Conservation (phyloP, 2,797 vertebrate genomes). For the Uromys caudimaculatus region DNA sequence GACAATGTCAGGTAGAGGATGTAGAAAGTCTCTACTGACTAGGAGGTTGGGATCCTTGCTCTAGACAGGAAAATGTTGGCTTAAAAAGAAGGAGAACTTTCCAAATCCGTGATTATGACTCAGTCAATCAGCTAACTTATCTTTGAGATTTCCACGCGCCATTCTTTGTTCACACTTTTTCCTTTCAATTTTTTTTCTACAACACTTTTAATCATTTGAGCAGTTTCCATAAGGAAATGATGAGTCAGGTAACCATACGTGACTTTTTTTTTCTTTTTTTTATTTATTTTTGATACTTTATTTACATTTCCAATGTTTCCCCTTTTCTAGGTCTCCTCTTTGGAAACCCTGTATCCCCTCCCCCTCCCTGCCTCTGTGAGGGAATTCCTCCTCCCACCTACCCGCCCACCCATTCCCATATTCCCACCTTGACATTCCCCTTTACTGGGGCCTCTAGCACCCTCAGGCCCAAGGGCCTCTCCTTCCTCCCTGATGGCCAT, state of each 20-base stretch:
- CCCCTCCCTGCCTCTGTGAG: too few relatives aligned
- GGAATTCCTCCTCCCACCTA: too few relatives aligned
- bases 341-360: too few relatives aligned
- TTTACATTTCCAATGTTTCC: too few relatives aligned
- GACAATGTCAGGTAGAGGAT: background rate
- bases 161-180: background rate
- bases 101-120: background rate
- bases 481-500: too few relatives aligned
- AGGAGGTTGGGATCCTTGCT: background rate
- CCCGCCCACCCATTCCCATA: too few relatives aligned
- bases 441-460: too few relatives aligned
- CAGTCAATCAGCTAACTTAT: background rate
- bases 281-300: too few relatives aligned
- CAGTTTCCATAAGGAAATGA: background rate
- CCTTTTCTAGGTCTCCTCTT: too few relatives aligned
- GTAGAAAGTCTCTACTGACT: background rate
- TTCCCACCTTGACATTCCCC: too few relatives aligned
- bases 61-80: background rate
- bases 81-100: background rate
- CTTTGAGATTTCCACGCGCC: background rate
- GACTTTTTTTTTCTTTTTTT: too few relatives aligned
- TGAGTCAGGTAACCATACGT: background rate
- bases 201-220: background rate
- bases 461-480: too few relatives aligned
- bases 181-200: slow-evolving; percentile 36